Base-by-base conservation (phyloP, 2,797 vertebrate genomes). In the Carcharodon carcharias region DNA sequence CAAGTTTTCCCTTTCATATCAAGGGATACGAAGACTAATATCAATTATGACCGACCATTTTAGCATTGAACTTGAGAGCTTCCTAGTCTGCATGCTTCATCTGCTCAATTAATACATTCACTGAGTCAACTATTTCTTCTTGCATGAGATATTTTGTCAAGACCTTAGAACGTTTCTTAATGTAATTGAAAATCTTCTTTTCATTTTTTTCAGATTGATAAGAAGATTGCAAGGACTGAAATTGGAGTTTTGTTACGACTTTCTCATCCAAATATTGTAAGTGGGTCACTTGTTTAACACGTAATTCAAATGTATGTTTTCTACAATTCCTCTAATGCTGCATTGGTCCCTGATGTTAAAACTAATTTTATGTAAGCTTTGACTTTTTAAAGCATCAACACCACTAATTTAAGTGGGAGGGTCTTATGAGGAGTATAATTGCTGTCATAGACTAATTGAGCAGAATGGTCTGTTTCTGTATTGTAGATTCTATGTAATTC, bases 261-360 rank as follows among this genome's bases (percentile, higher is more conserved):
- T 4, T 99, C 98, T 0, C 99, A 99, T 96, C 98, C 98, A 12
- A 98, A 99, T 96, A 99, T 99, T 0, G 98, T 99, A 97, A 99
- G 98, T 98, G 67, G 26, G 6, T 82, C 93, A 16, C 3, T 40
- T 12, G 28, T 73, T 95, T 35, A 35, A 95, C 31, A 65, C 6
- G 5, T 16, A 56, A 89, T 35, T 16, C 11, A 89, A 56, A 31
- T 58, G 54, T 92, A 65, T 35, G 16, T 63, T 40, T 92, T 63
- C 87, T 92, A 18, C 54, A 63, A 0, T 92, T 63, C 61, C 35
- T 85, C 40, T 92, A 63, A 61, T 61, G 5, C 12, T 40, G 18
- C 7, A 14, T n/a, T 63, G 31, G 82, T 50, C 18, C 61, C 31
- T 21, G 58, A 65, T 92, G 58, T 21, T 63, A 40, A 92, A 12